phyloP scores from a whole-genome alignment of 1,140 invertebrate genomes.

The Eufriesea mexicana region DNA sequence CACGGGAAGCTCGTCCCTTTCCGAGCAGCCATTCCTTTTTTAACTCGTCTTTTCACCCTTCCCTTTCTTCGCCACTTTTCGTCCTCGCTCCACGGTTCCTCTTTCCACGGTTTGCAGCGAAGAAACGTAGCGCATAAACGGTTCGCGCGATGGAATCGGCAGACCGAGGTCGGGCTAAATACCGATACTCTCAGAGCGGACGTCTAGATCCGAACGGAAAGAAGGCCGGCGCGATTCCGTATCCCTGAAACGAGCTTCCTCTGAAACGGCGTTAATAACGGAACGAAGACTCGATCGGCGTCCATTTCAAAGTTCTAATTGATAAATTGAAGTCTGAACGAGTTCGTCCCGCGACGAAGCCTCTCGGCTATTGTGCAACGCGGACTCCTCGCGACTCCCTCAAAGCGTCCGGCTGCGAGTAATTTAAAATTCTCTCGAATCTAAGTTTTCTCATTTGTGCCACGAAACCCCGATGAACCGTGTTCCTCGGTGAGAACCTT shows the following conservation, averaged over 20 bases:
- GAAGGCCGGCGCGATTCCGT: too few species aligned
- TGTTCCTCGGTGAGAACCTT: neutral
- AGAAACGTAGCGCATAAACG: neutral
- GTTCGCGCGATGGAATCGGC: too few species aligned
- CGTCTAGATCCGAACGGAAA: neutral
- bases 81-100: too few species aligned
- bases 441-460: conserved; percentile 42
- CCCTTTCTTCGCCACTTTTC: neutral
- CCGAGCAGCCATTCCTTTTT: too few species aligned
- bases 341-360: conserved; percentile 9
- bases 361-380: conserved; percentile 3
- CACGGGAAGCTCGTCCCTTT: neutral
- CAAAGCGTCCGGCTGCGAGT: neutral
- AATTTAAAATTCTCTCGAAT: conserved; percentile 46
- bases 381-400: neutral
- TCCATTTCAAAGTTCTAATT: conserved; percentile 45
- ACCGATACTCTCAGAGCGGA: neutral
- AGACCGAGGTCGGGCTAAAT: too few species aligned
- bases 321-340: conserved; percentile 42
- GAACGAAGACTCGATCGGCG: neutral
- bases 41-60: too few species aligned
- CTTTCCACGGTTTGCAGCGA: too few species aligned
- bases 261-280: conserved; percentile 1
- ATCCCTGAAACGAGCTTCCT: neutral
- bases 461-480: neutral